Evolutionary conservation across 2,113 vertebrate genomes (phyloP), one percentile per base, ranked within the genome.

Genomic region (Periophthalmodon schlosseri): DNA sequence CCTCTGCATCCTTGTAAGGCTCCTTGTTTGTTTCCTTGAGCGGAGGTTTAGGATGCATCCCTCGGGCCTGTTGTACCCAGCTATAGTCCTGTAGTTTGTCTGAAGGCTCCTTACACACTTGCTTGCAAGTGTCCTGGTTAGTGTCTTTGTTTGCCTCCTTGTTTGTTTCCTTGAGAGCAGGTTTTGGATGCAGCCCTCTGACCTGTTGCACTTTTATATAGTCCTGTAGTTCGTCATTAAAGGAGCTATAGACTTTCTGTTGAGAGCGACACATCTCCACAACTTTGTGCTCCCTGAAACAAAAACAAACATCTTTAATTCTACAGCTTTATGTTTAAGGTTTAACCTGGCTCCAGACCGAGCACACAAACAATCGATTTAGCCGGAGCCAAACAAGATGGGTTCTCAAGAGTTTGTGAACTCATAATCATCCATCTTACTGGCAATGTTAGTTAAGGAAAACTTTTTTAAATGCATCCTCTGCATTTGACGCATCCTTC

Each of bases 201-300:
- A 92, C 92, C 84, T 94, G 94, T 82, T 95, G 95, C 6, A 94
- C 94, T 91, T 94, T 87, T 75, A 94, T 92, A 78, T 95, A 95
- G 87, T 95, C 94, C 7, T 89, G 91, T 70, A 96, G 89, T 83
- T 96, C 95, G 67, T 95, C 94, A 87, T 95, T 92, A 84, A 94
- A 95, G 44, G 94, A 96, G 80, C 75, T 76, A 70, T 91, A 92
- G 23, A 84, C 88, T 84, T 95, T 95, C 79, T 91, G 91, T 76
- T 93, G 91, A 67, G 94, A 90, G 74, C 93, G 93, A 82, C 94
- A 93, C 28, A 94, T 81, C 49, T 88, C 89, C 3, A 78, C 72
- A 52, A 94, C 88, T 44, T 88, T 91, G 75, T 79, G 92, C 91
- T 95, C 91, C 91, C 96, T 98, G 90, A 18, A 63, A 60, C 18